A percentile compares a stretch with the other conserved stretches of the same genome.
phyloP scores from a whole-genome alignment of 1,140 invertebrate species.

The Drosophila kanapiae region DNA sequence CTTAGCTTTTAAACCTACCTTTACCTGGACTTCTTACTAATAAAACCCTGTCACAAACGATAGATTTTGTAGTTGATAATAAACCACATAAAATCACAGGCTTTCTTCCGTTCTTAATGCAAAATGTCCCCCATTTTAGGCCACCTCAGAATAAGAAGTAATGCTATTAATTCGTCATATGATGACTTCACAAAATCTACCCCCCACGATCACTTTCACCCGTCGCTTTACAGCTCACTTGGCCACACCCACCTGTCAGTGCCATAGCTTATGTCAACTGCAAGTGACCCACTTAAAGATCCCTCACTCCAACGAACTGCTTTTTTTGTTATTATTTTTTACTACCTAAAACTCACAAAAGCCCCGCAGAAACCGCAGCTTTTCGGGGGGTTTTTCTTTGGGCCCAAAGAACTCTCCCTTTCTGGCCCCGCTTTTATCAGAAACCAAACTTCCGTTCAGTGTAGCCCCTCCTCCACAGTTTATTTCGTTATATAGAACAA shows the following conservation, averaged over 20 bases:
- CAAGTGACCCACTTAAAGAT: constrained; percentile 63
- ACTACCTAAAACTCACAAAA: constrained; percentile 43
- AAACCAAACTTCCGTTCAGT: constrained; percentile 76
- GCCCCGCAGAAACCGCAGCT: constrained; percentile 51
- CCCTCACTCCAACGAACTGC: constrained; percentile 1
- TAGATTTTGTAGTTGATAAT: not conserved
- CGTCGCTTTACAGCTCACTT: not conserved
- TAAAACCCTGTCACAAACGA: not conserved
- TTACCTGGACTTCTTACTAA: not conserved
- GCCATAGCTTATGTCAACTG: constrained; percentile 49
- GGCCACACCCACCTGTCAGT: constrained; percentile 53
- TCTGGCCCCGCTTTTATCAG: constrained; percentile 41
- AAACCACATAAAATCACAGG: not conserved
- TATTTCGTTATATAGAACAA: constrained; percentile 18
- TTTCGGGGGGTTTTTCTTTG: not conserved
- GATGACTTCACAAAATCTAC: not conserved
- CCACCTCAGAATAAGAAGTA: no score
- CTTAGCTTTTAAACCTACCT: not conserved
- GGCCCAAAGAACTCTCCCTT: constrained; percentile 31
- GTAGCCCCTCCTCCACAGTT: constrained; percentile 22
- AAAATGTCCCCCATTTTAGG: not conserved
- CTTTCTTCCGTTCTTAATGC: not conserved
- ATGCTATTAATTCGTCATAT: not conserved
- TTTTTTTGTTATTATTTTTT: not conserved
- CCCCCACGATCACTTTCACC: constrained; percentile 49